Conservation (phyloP, 2,888 invertebrate genomes). For the Tiliacea aurago region DNA sequence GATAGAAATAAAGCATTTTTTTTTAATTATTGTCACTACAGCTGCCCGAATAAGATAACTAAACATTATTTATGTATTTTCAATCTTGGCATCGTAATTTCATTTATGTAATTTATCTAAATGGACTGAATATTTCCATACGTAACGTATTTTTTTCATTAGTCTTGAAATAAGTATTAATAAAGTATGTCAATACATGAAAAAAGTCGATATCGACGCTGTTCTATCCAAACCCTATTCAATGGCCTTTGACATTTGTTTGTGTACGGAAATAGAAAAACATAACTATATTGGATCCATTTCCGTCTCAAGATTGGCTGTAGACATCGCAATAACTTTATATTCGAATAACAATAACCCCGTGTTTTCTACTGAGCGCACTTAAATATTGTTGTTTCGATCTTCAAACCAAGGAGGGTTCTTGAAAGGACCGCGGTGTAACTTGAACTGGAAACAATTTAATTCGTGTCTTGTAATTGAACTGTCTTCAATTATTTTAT, state of each 20-base stretch:
- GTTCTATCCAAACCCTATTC: constrained; percentile 8
- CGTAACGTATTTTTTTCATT: not conserved
- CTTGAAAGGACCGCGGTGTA: constrained; percentile 19
- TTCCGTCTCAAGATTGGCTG: constrained; percentile 62
- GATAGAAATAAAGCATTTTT: too few species aligned
- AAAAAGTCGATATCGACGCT: not conserved
- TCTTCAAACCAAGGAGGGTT: not conserved
- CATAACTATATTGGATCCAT: constrained; percentile 70
- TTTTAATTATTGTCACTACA: not conserved
- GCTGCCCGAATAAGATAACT: not conserved
- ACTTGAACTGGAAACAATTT: constrained; percentile 25
- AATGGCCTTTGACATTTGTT: constrained; percentile 60
- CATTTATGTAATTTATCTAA: not conserved
- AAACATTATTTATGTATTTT: not conserved
- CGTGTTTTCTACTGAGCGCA: not conserved
- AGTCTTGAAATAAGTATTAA: not conserved
- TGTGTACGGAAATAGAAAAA: constrained; percentile 70
- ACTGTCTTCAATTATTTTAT: constrained; percentile 13
- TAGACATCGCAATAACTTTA: constrained; percentile 62
- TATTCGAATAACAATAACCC: constrained; percentile 35
- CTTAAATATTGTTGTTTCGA: constrained; percentile 22
- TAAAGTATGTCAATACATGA: not conserved
- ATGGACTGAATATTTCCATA: too few species aligned
- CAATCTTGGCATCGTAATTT: not conserved
- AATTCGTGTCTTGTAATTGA: constrained; percentile 34